These are phyloP conservation scores for Notospermus geniculatus DNA, from an alignment of 1,140 invertebrate genomes.

Conservation along the genomic window DNA sequence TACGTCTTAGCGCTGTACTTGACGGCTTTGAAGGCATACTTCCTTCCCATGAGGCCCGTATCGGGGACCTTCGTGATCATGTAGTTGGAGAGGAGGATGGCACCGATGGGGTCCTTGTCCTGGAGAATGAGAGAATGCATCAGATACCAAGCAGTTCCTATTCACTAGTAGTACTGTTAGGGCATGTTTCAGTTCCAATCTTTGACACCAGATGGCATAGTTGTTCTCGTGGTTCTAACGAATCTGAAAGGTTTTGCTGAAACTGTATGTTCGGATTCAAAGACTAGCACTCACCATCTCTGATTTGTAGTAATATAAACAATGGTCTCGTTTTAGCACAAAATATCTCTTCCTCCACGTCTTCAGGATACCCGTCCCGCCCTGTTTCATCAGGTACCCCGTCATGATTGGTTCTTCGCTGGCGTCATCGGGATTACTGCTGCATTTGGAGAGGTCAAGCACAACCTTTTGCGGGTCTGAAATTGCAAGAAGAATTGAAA, in stretches of 20 bases:
- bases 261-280: no score
- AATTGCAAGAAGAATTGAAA: constrained; percentile 14
- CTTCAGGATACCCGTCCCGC: constrained; percentile 30
- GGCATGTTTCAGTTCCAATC: no score
- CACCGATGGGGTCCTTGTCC: constrained; percentile 76
- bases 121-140: constrained; percentile 51
- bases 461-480: constrained; percentile 71
- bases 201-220: no score
- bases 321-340: constrained; percentile 84
- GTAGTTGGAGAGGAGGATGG: constrained; percentile 81
- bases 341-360: constrained; percentile 88
- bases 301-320: constrained; percentile 92
- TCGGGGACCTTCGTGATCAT: constrained; percentile 68
- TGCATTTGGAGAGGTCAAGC: constrained; percentile 73
- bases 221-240: no score
- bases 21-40: constrained; percentile 67
- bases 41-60: constrained; percentile 37
- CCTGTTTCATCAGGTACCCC: constrained; percentile 51
- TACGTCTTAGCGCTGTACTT: constrained; percentile 74
- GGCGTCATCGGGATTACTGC: constrained; percentile 47
- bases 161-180: no score
- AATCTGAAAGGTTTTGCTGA: no score
- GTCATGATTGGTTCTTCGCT: constrained; percentile 61
- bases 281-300: constrained; percentile 59
- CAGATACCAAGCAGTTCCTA: no score